A percentile compares a stretch with the other conserved stretches of the same genome.
Evolutionary conservation across 1,140 invertebrate genomes (phyloP).

Genomic region (Dreissena rostriformis): DNA sequence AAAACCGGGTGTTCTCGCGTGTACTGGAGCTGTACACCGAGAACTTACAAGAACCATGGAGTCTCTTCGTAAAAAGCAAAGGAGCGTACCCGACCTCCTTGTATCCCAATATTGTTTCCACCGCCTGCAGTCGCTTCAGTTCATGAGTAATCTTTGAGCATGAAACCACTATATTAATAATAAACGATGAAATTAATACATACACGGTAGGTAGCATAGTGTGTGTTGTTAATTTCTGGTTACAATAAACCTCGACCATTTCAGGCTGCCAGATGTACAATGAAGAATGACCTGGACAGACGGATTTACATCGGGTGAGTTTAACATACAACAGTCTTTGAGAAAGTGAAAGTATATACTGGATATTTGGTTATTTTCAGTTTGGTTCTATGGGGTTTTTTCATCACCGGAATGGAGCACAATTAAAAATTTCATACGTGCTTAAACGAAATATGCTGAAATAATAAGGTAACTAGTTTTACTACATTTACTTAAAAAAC

Average conservation of each 20-base stretch:
- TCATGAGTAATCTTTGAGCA: background rate
- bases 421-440: no score
- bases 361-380: no score
- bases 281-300: slow-evolving; percentile 72
- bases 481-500: no score
- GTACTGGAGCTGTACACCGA: no score
- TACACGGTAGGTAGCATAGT: background rate
- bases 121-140: background rate
- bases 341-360: no score
- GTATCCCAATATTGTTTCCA: background rate
- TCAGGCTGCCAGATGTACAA: slow-evolving; percentile 79
- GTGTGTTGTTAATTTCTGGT: background rate
- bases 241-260: slow-evolving; percentile 1
- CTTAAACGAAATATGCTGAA: no score
- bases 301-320: slow-evolving; percentile 73
- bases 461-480: no score
- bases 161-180: background rate
- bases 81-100: background rate
- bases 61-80: background rate
- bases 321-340: background rate
- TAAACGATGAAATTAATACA: background rate
- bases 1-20: no score
- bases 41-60: no score
- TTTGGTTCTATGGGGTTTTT: no score
- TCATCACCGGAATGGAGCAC: no score